Base-by-base conservation (phyloP, 2,888 invertebrate species). In the Ganaspis brasiliensis region DNA sequence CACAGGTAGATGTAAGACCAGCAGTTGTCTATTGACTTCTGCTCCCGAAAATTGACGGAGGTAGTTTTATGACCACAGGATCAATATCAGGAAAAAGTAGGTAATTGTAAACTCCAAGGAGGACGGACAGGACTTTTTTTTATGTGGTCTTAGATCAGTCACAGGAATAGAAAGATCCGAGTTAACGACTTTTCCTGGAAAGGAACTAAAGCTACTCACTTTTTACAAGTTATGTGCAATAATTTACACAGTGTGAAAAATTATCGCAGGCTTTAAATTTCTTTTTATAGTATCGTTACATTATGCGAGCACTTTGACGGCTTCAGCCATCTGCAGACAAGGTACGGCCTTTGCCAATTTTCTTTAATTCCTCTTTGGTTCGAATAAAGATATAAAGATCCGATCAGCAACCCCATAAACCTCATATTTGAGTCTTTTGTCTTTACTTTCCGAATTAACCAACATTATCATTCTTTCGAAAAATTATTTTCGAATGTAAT, bases 181-280 rank as follows among this genome's bases (percentile, higher is more conserved):
- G 63, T 45, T 67, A 67, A 67, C 63, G 63, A 67, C 40, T 45
- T n/a, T 67, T 67, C 63, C 45, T 21, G n/a, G 63, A 67, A 67
- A 24, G 40, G 63, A 67, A 67, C 40, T 31, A 59, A 16, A 63
- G 37, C 16, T 63, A 63, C 40, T 37, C 19, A 63, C 40, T 19
- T 63, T 19, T 19, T 63, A 61, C 61, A 37, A 10, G 10, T 37
- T 37, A 61, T 52, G 19, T 52, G 52, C 35, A 37, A 61, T 63
- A 37, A 63, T 21, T 37, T 63, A 67, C 24, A 14, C 40, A 67
- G 40, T 45, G 61, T 63, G 63, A n/a, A 67, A 63, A 67, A 67
- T 67, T 40, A 45, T 67, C 45, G 12, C 21, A 14, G 37, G 40
- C 63, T 67, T 2, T 67, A 67, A 67, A 67, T 67, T 67, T 45